phyloP scores from a whole-genome alignment of 2,888 invertebrate species.

The Trachelus iudaicus region DNA sequence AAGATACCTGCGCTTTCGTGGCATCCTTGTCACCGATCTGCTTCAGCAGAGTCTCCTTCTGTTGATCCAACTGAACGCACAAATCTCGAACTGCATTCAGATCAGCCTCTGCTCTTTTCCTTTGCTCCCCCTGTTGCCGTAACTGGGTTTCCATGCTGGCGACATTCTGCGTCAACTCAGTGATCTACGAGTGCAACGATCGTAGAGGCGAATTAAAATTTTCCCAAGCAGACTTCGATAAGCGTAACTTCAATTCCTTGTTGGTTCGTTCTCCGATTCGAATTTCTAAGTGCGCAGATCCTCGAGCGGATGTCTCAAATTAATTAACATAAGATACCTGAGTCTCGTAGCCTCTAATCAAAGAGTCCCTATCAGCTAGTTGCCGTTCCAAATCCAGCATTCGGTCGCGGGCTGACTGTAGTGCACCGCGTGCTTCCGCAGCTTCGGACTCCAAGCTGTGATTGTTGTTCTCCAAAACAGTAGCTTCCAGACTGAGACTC shows the following conservation, averaged over 20 bases:
- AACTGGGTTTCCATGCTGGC: conserved; percentile 75
- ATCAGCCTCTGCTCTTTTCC: conserved; percentile 73
- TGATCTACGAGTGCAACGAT: conserved; percentile 59
- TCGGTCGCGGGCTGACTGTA: conserved; percentile 71
- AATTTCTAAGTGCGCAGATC: not conserved
- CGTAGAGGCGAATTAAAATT: not conserved
- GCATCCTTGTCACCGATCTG: conserved; percentile 69
- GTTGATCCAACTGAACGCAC: conserved; percentile 74
- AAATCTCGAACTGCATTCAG: conserved; percentile 71
- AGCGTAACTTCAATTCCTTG: not conserved
- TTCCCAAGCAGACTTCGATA: not conserved
- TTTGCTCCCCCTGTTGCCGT: conserved; percentile 70
- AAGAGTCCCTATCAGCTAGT: conserved; percentile 69
- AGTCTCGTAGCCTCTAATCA: conserved; percentile 70
- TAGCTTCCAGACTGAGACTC: conserved; percentile 81
- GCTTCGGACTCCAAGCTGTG: conserved; percentile 83
- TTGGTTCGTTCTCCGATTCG: not conserved
- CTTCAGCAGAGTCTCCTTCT: conserved; percentile 74
- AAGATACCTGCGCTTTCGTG: conserved; percentile 62
- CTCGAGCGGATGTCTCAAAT: not conserved
- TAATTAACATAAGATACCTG: conserved; percentile 62
- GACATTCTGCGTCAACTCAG: conserved; percentile 65
- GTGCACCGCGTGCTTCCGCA: conserved; percentile 73
- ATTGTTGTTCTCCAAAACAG: conserved; percentile 81
- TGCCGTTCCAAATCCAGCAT: conserved; percentile 75